Conservation (phyloP, 1,140 invertebrate genomes). For the Gonatopus flavifemur region DNA sequence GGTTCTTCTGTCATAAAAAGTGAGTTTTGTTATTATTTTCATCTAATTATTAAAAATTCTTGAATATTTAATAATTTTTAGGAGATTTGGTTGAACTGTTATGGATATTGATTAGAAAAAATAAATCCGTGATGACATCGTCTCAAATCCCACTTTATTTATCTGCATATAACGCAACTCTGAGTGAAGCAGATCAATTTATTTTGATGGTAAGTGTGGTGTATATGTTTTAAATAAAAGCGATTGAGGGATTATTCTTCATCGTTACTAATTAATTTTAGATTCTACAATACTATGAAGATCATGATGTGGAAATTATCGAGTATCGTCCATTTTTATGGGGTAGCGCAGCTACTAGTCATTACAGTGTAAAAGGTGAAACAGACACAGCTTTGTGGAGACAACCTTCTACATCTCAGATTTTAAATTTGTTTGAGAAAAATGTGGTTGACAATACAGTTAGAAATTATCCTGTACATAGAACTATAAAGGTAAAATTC, state of each 20-base stretch:
- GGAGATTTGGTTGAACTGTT: constrained; percentile 64
- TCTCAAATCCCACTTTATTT: constrained; percentile 72
- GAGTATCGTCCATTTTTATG: constrained; percentile 78
- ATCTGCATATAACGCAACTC: constrained; percentile 70
- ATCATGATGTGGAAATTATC: constrained; percentile 61
- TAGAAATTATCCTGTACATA: constrained; percentile 64
- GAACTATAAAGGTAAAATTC: constrained; percentile 38
- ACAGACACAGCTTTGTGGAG: constrained; percentile 66
- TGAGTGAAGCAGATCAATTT: constrained; percentile 65
- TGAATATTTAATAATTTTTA: constrained; percentile 22
- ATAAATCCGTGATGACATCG: constrained; percentile 62
- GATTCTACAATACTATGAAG: constrained; percentile 68
- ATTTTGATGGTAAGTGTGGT: constrained; percentile 57
- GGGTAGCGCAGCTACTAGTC: constrained; percentile 73
- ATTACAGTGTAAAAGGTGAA: constrained; percentile 69
- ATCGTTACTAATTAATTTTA: constrained; percentile 17
- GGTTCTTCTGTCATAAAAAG: constrained; percentile 50
- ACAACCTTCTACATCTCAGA: constrained; percentile 70
- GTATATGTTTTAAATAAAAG: neutral
- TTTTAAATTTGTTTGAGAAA: constrained; percentile 70
- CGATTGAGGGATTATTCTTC: neutral
- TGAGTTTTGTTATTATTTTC: constrained; percentile 33
- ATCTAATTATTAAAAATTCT: constrained; percentile 8
- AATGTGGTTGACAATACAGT: constrained; percentile 68
- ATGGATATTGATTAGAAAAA: constrained; percentile 62